Evolutionary conservation across 2,113 vertebrate genomes (phyloP), one percentile per base, ranked within the genome.

Genomic region (Cinclus cinclus): DNA sequence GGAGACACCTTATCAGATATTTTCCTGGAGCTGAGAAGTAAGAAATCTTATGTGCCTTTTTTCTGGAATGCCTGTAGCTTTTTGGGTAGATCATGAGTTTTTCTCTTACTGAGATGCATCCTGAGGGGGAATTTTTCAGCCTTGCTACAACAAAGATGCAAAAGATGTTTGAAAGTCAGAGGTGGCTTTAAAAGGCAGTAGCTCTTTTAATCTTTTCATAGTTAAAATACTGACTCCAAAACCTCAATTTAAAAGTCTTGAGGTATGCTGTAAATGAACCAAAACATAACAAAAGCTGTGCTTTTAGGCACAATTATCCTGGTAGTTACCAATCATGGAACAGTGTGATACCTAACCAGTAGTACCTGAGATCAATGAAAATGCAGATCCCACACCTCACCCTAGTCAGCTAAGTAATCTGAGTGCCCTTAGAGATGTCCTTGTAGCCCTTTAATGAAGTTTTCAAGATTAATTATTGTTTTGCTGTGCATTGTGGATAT

Each of bases 1-100:
- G 60, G 23, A 62, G 27, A 63, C 1, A 20, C 1, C 2, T 83
- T 31, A 20, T 16, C 4, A 20, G 24, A 21, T 0, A 4, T 56
- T 46, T 78, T 35, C 35, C 22, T 56, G 17, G 50, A 59, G 33
- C 0, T 59, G 44, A 42, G 42, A 62, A 47, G 46, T 75, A 68
- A 69, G 70, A 62, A 46, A 27, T 71, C 42, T 70, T 42, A 44
- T 23, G 9, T 56, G 11, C 9, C 17, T 78, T 77, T 9, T 86
- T 80, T 81, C 14, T 69, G 20, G 31, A 49, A 49, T 30, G 18
- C 39, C 10, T 88, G 33, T 41, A 59, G 33, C 15, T 70, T 88
- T 71, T 46, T 17, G 64, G 27, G 33, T 39, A 49, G 46, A 42
- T 60, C 44, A 35, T 19, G 50, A 70, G 11, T n/a, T 84, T 6